Conservation (phyloP, 92 coral and sea anemone species). For the Paragorgia papillata region DNA sequence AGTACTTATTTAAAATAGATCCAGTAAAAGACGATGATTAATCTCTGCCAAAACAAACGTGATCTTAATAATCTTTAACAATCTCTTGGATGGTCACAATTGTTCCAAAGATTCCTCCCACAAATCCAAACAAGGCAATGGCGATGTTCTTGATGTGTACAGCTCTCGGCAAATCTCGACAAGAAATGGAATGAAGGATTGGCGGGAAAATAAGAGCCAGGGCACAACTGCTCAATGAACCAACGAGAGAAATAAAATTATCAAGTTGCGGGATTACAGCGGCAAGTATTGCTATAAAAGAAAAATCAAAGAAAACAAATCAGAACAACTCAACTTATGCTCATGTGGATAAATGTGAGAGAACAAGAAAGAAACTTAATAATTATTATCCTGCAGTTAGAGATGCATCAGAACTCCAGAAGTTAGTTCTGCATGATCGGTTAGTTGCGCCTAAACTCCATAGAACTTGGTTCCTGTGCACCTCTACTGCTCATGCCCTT, state of each 20-base stretch:
- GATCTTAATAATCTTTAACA: conserved; percentile 54
- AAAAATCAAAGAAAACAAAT: neutral
- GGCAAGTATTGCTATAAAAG: conserved; percentile 67
- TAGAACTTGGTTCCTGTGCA: too few species aligned
- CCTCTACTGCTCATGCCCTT: too few species aligned
- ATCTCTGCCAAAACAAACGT: too few species aligned
- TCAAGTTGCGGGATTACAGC: conserved; percentile 83
- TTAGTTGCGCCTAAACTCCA: too few species aligned
- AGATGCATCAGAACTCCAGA: too few species aligned
- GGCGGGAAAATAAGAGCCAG: conserved; percentile 89
- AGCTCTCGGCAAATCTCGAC: conserved; percentile 50
- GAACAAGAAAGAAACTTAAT: too few species aligned
- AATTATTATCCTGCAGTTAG: too few species aligned
- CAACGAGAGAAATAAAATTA: conserved; percentile 86
- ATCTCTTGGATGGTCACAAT: conserved; percentile 52
- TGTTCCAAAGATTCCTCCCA: conserved; percentile 75
- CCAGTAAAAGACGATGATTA: too few species aligned
- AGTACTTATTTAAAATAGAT: too few species aligned
- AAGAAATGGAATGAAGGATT: conserved; percentile 70
- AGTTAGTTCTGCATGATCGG: too few species aligned
- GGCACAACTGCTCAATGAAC: conserved; percentile 80
- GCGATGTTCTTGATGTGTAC: conserved; percentile 65
- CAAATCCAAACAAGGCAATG: conserved; percentile 70
- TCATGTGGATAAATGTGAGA: too few species aligned
- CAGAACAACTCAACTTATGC: too few species aligned